phyloP scores from a whole-genome alignment of 2,797 vertebrate genomes.

The Platalea minor region DNA sequence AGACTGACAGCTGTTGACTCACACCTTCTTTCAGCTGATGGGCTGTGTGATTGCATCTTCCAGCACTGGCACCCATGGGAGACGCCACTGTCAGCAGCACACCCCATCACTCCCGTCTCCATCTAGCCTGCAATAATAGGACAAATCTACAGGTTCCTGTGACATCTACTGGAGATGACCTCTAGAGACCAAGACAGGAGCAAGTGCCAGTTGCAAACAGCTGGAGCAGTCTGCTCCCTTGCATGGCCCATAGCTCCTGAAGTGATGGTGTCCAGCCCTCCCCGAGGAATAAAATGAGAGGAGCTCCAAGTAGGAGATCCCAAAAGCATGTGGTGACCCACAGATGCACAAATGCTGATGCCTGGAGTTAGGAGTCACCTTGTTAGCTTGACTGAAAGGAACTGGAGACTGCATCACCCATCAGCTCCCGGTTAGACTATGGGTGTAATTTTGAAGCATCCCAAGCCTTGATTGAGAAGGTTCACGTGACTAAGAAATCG shows the following conservation, averaged over 20 bases:
- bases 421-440: not conserved
- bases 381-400: not conserved
- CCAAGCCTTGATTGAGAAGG: not conserved
- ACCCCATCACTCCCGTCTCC: not conserved
- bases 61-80: not conserved
- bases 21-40: not conserved
- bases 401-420: not conserved
- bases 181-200: not conserved
- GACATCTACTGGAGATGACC: not conserved
- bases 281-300: not conserved
- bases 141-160: not conserved
- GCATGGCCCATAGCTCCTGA: rapidly evolving
- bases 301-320: not conserved
- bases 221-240: not conserved
- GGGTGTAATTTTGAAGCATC: not conserved
- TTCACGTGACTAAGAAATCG: not conserved
- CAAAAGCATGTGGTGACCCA: not conserved
- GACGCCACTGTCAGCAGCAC: not conserved
- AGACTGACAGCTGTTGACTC: not conserved
- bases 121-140: not conserved
- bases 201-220: not conserved
- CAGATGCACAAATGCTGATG: not conserved
- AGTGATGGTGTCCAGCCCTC: not conserved
- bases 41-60: not conserved
- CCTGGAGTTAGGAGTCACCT: not conserved